Conservation (phyloP, 1,140 invertebrate genomes). For the Dreissena rostriformis region DNA sequence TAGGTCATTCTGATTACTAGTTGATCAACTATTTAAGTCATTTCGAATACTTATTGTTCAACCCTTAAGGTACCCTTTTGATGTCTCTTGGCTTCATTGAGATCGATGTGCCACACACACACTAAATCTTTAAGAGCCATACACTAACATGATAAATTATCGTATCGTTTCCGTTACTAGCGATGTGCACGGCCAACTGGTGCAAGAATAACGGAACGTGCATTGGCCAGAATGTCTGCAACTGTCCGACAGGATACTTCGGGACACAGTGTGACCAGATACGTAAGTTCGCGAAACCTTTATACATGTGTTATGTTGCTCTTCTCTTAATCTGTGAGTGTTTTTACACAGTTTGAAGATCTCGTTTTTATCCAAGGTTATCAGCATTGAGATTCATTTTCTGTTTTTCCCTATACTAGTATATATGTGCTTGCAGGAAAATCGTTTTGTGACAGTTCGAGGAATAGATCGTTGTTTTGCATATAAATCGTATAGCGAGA, state of each 20-base stretch:
- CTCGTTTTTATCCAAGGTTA: neutral
- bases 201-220: slow-evolving; percentile 49
- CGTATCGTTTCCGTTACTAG: slow-evolving; percentile 6
- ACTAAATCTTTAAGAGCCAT: too few relatives aligned
- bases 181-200: slow-evolving; percentile 16
- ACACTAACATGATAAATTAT: too few relatives aligned
- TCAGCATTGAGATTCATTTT: neutral
- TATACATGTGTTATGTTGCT: neutral
- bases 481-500: too few relatives aligned
- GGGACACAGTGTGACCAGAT: slow-evolving; percentile 33
- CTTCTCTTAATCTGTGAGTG: neutral
- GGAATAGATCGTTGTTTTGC: too few relatives aligned
- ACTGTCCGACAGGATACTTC: slow-evolving; percentile 33
- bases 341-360: neutral
- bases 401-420: neutral
- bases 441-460: neutral
- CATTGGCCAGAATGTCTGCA: slow-evolving; percentile 42
- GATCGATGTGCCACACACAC: too few relatives aligned
- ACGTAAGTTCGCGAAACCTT: slow-evolving; percentile 12
- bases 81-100: too few relatives aligned
- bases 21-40: too few relatives aligned
- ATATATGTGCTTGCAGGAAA: neutral
- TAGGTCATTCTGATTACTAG: too few relatives aligned
- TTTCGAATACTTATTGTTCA: too few relatives aligned
- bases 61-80: too few relatives aligned